Base-by-base conservation (phyloP, 2,888 invertebrate species). In the Scaptodrosophila latifasciaeformis region DNA sequence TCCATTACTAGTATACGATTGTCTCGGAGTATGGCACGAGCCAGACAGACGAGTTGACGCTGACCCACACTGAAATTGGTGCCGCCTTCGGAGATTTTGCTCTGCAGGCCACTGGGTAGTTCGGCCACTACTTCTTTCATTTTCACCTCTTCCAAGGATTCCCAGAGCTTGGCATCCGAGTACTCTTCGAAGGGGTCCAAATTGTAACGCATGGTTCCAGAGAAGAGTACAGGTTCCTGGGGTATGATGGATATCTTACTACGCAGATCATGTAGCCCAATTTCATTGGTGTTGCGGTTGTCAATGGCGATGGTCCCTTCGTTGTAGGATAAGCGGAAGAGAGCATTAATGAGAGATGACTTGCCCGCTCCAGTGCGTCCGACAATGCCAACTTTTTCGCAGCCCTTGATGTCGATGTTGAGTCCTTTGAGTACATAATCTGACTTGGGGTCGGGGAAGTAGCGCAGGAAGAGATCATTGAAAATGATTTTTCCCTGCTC, bases 41-140 rank as follows among this genome's bases (percentile, higher is more conserved):
- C 96, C 57, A 97, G 88, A 83, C 96, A 97, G 40, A 97, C 91
- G 46, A 97, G 87, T 84, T 97, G 97, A 7, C 96, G 88, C 84
- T 97, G 96, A 0, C 97, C 97, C 4, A 96, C 92, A 52, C 96
- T 96, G 84, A 95, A 94, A 92, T 92, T 87, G 92, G 94, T 48
- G 90, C 91, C 56, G 92, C 93, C 81, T 90, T 95, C 95, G 0
- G 92, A 90, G 84, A 95, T 91, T 82, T 89, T 89, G 50, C 90
- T 91, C 69, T 90, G 90, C 30, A 95, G 87, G 0, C 92, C 92
- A 18, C 89, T 89, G 1, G 91, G 88, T 59, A 92, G 76, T 42
- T 90, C 92, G 55, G 86, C 84, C 30, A 94, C 90, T 0, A 90
- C 89, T 44, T 91, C 90, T 79, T 94, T 95, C 24, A 96, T 59